Evolutionary conservation across 2,797 vertebrate species (phyloP).

Genomic region (Onychomys arenicola): DNA sequence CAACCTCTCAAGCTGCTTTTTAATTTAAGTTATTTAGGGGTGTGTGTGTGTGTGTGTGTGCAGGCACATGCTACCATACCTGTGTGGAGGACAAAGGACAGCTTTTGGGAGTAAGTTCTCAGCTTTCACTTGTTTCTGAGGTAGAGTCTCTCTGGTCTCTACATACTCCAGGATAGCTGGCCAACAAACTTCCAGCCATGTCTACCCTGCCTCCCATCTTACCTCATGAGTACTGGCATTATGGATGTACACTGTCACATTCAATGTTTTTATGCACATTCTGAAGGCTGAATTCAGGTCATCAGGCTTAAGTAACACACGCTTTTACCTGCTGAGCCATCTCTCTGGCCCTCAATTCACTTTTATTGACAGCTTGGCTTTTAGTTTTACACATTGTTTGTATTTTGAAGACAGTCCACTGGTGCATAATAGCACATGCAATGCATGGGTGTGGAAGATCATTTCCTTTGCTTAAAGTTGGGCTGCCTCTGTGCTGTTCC

Average conservation of each 20-base stretch:
- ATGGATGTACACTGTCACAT: too few species aligned
- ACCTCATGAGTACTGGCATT: background rate
- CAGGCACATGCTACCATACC: too few species aligned
- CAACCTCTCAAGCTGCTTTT: background rate
- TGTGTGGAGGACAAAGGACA: background rate
- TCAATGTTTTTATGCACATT: too few species aligned
- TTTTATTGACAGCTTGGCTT: constrained; percentile 32
- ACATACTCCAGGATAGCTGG: background rate
- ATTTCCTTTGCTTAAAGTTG: background rate
- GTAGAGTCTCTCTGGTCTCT: background rate
- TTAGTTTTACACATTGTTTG: background rate
- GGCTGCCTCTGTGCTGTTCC: background rate
- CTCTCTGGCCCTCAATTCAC: background rate
- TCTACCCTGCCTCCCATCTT: background rate
- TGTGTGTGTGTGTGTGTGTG: too few species aligned
- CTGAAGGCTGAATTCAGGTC: background rate
- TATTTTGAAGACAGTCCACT: background rate
- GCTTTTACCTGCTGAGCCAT: background rate
- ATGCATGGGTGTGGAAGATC: background rate
- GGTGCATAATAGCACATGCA: background rate
- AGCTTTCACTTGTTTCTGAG: background rate
- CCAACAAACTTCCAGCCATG: too few species aligned
- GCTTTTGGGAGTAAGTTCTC: background rate
- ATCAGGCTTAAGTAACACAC: background rate
- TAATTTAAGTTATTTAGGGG: background rate